Evolutionary conservation across 1,140 invertebrate genomes (phyloP), one percentile per base, ranked within the genome.

Genomic region (Drosophila sechellia): DNA sequence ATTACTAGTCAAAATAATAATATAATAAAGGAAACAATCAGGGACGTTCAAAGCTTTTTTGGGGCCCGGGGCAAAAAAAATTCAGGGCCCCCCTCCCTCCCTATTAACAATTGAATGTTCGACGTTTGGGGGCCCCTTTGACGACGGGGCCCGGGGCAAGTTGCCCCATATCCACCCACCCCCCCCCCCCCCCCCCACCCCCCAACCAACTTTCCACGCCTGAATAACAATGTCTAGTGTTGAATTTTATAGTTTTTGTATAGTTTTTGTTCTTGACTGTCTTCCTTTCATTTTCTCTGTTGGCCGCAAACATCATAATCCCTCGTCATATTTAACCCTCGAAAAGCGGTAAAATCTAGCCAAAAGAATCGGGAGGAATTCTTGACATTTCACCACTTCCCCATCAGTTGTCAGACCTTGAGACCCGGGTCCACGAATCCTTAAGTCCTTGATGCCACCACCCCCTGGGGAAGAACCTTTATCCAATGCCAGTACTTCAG

Each of bases 301-400:
- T 17, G 27, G 60, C 55, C 60, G 12, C 60, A 63, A 60, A 25
- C 60, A 45, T 60, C 54, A 63, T 45, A 59, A 63, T 59, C 59
- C 53, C 25, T 20, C 54, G 0, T 61, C 25, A 34, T 42, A 22
- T 61, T 61, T 58, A 42, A 58, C 25, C 59, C 59, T 63, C 59
- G 50, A 4, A 68, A 12, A 37, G 35, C 48, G 35, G n/a, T 17
- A 8, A 43, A 73, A 63, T 50, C 37, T 27, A 43, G 63, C 66
- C 34, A 63, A 63, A 61, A 71, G 27, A 45, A 54, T 35, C 40
- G 46, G 25, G 35, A 10, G 27, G 35, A 48, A 70, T 70, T 70
- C 64, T 70, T 70, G 52, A 40, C 50, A 70, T 70, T 70, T 70
- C 68, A 70, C 68, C 68, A 70, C 65, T 48, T 70, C 5, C n/a